Percentiles rank a stretch among this genome's conserved stretches.
phyloP scores from a whole-genome alignment of 2,797 vertebrate genomes.

The Anas bernieri region DNA sequence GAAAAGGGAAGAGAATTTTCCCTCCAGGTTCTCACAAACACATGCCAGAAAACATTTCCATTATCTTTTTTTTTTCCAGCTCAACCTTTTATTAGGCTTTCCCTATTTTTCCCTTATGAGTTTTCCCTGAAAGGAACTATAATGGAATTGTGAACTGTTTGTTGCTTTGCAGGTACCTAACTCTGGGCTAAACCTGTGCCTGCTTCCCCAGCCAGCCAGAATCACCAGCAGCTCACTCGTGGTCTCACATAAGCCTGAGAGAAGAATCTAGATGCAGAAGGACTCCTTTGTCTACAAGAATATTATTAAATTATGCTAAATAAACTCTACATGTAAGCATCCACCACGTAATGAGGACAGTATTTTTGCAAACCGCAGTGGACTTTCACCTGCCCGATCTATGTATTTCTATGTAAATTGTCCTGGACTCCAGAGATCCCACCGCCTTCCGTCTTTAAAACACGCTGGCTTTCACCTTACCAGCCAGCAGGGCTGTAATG shows the following conservation, averaged over 20 bases:
- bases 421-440: not conserved
- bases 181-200: not conserved
- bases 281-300: not conserved
- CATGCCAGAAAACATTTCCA: not conserved
- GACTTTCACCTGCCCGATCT: not conserved
- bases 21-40: conserved; percentile 27
- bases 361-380: not conserved
- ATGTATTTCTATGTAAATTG: not conserved
- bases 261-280: not conserved
- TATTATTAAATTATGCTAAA: not conserved
- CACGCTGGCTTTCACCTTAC: not conserved
- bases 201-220: not conserved
- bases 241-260: not conserved
- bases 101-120: not conserved
- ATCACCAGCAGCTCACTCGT: not conserved
- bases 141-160: not conserved
- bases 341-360: fast-evolving
- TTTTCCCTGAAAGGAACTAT: not conserved
- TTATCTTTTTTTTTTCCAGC: not conserved
- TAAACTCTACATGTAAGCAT: too few relatives aligned
- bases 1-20: conserved; percentile 44
- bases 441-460: not conserved
- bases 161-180: not conserved
- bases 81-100: not conserved
- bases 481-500: not conserved